Evolutionary conservation across 1,140 invertebrate species (phyloP), one percentile per base, ranked within the genome.

Genomic region (Bombus huntii): DNA sequence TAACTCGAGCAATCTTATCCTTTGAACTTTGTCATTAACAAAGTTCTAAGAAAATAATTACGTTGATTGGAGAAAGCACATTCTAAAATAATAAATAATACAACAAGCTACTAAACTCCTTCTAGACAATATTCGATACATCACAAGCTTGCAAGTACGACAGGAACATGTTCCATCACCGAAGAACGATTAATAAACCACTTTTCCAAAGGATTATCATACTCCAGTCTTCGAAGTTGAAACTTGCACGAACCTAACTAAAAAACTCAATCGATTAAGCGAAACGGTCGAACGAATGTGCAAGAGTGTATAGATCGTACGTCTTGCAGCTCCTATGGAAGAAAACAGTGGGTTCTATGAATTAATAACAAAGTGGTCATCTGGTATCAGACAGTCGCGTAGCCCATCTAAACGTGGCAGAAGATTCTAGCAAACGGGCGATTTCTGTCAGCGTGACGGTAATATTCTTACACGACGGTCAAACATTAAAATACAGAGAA

Each of bases 401-500:
- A 53, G n/a, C 9, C 13, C 44, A 28, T 78, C 42, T 78, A 77
- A 70, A 84, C 31, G 74, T 76, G 28, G 37, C 53, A 25, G n/a
- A 71, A 75, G 75, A 57, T 78, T 84, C 77, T 71, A 79, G 82
- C 37, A 44, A 84, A 84, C 75, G 74, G 65, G 47, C 75, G 78
- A 81, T 80, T 81, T 73, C 83, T 73, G 83, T 85, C 78, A 85
- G 3, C 53, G 53, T n/a, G 68, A 34, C 12, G 66, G 34, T 73
- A 72, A 80, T 85, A 80, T 80, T 85, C 83, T 80, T 59, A 72
- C 66, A 62, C 42, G 47, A 80, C 77, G 83, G 83, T 85, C 83
- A 85, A 73, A 73, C 70, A 85, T 85, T 85, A 73, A 85, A 85
- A 80, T 85, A 80, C 76, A 85, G 42, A 6, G 65, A n/a, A 79